Evolutionary conservation across 2,113 vertebrate species (phyloP), one percentile per base, ranked within the genome.

Genomic region (Hucho hucho): DNA sequence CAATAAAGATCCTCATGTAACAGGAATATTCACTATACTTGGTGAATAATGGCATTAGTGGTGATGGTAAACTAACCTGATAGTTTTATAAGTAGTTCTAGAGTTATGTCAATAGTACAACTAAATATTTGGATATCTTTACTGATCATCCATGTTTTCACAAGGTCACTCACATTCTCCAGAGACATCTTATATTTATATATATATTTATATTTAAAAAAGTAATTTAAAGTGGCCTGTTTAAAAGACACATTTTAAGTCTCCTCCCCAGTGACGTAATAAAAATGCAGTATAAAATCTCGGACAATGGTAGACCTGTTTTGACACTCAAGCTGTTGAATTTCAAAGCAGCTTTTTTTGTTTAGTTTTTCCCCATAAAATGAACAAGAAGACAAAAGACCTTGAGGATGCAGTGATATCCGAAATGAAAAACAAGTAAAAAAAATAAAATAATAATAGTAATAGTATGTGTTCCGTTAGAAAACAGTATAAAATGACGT

Each of bases 401-500:
- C 13, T 81, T 84, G 85, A 86, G 73, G 84, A 85, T 81, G 89
- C 75, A 76, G 84, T 79, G 77, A 86, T 63, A 77, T 71, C 86
- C 81, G 69, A 79, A 71, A 81, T 61, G 74, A 81, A 81, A 86
- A 77, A 61, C 13, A 61, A 5, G 1, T 9, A 3, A 64, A 43
- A 64, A 87, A 81, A 72, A n/a, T n/a, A n/a, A n/a, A n/a, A n/a
- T n/a, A n/a, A n/a, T n/a, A n/a, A n/a, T n/a, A n/a, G n/a, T n/a
- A n/a, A n/a, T 79, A 84, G 82, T 76, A 90, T 90, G 87, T 91
- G 87, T 87, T 80, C 82, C 74, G 68, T 91, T 93, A 92, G 83
- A 93, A 93, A 89, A 92, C 83, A 74, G 88, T 90, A 93, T 87
- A 92, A 94, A 94, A 93, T 92, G 90, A 91, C 87, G 86, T 91